Evolutionary conservation across 2,888 invertebrate species (phyloP), one percentile per base, ranked within the genome.

Genomic region (Bursaphelenchus okinawaensis): DNA sequence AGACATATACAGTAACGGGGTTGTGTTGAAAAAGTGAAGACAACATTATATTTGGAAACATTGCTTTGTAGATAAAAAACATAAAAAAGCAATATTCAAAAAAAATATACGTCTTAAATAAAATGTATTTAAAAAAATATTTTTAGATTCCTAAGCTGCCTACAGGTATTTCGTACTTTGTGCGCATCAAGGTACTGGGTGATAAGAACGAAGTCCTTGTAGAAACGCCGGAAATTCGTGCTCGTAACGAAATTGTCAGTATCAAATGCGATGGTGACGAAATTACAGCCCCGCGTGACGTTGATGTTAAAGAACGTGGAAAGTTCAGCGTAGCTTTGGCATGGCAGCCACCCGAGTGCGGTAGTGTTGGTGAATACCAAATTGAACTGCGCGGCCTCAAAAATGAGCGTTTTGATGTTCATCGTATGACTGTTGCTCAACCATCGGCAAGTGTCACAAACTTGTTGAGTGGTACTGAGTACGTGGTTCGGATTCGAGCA

Each of bases 321-420:
- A 75, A 77, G 61, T 79, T 69, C 68, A 77, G 80, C 24, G 66
- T 83, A 29, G 78, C 77, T 9, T 69, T 83, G 65, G 70, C 72
- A 26, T 82, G 82, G 82, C 78, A 79, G 40, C 72, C 74, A 27
- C 82, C 82, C 7, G 81, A 83, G 61, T 82, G 82, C 66, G 82
- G 82, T 4, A 72, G 73, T 24, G 74, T 82, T 50, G 79, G 77
- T 59, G 79, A 79, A 55, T 82, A 81, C 66, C 69, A 78, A 68
- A 67, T 80, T 28, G 80, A 81, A 63, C 56, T 80, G 61, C 73
- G 74, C 55, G 80, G 78, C n/a, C 66, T 75, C 12, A 68, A 70
- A 29, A 57, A 65, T 27, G 74, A 77, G 20, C 71, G 71, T 16
- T 82, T 82, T 62, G 82, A 82, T 58, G 73, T 82, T 16, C 82